Percentiles rank a stretch among this genome's conserved stretches.
phyloP scores from a whole-genome alignment of 2,113 vertebrate genomes.

The Aspidoscelis tigris region DNA sequence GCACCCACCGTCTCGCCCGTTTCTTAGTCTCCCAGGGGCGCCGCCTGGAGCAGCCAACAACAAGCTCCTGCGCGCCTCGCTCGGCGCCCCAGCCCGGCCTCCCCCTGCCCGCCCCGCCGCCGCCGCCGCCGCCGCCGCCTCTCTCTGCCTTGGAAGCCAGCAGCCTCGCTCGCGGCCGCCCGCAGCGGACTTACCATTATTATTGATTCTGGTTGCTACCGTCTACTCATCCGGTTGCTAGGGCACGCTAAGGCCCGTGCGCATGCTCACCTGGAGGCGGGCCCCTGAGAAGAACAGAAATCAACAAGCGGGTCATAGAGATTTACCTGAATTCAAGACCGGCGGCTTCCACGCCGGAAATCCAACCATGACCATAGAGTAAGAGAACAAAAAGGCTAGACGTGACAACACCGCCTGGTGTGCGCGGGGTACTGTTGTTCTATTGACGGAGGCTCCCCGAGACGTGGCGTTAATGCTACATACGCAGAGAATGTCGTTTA shows the following conservation, averaged over 20 bases:
- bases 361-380: slow-evolving; percentile 6
- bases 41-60: not conserved
- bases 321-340: not conserved
- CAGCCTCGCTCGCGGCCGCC: not conserved
- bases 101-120: not conserved
- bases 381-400: too few relatives aligned
- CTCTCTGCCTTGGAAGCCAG: not conserved
- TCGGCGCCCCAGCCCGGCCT: not conserved
- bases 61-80: not conserved
- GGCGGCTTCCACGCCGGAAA: slow-evolving; percentile 43
- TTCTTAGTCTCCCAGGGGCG: not conserved
- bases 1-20: not conserved
- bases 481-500: too few relatives aligned
- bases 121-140: not conserved
- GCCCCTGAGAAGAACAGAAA: fast-evolving
- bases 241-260: slow-evolving; percentile 58
- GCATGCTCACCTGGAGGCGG: slow-evolving; percentile 62
- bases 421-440: not conserved
- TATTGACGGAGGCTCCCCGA: too few relatives aligned
- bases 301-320: slow-evolving; percentile 2
- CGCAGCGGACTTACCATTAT: slow-evolving; percentile 74
- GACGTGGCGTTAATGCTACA: too few relatives aligned
- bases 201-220: slow-evolving; percentile 71
- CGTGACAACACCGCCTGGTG: not conserved
- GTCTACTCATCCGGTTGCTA: slow-evolving; percentile 80